Evolutionary conservation across 1,140 invertebrate genomes (phyloP), one percentile per base, ranked within the genome.

Genomic region (Brachionus plicatilis): DNA sequence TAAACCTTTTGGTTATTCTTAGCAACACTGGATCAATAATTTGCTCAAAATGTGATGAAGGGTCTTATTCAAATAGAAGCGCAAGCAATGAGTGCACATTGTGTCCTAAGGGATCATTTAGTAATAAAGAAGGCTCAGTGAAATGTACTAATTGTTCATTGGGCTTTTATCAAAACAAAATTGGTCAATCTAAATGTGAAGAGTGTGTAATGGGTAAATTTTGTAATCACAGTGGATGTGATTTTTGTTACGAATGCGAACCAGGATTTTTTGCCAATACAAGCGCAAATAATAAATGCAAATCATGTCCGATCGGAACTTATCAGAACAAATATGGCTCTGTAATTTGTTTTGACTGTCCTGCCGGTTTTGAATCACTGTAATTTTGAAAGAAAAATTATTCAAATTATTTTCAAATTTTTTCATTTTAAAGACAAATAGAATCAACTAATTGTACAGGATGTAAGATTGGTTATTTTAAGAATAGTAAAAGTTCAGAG

Each of bases 151-250:
- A 82, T 47, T 82, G 79, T 27, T 82, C 79, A 6, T 20, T 43
- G 8, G 79, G 79, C 7, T 65, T 65, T 68, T 82, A 65, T 82
- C 79, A 82, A 27, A 41, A 43, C 53, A 17, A 65, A 14, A 65
- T 7, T 20, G 79, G 79, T 24, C 79, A 82, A 68, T 45, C 50
- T 3, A 24, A 47, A 43, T 82, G 79, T 29, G 37, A 29, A 24
- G 79, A 60, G 20, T 82, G 79, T 47, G 12, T 29, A 7, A 27
- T 27, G 9, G 79, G 79, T 1, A 37, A 41, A 11, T 82, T 65
- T 82, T 82, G 79, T 14, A 82, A 82, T 37, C 79, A 45, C 66
- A 82, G 27, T 24, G 79, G 79, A 12, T 82, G 79, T 37, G 37
- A 68, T 5, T 12, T 17, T 27, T 82, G 79, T 45, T 41, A 65